Conservation (phyloP, 2,888 invertebrate genomes). For the Scaptodrosophila latifasciaeformis region DNA sequence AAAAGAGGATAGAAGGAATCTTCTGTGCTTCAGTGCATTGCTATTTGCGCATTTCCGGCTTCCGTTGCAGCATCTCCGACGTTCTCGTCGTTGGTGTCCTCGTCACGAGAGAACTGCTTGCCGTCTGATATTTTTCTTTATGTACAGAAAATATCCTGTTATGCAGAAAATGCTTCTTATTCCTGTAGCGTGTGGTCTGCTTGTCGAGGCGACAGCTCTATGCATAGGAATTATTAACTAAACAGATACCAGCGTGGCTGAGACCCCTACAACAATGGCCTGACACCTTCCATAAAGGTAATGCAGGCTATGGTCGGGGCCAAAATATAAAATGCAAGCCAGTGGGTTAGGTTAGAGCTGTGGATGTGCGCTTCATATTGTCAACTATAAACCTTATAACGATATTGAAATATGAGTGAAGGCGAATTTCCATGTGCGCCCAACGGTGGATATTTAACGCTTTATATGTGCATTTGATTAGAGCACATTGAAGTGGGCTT, state of each 20-base stretch:
- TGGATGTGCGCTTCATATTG: slow-evolving; percentile 25
- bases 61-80: slow-evolving; percentile 58
- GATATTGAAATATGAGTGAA: slow-evolving; percentile 44
- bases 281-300: slow-evolving; percentile 31
- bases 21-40: slow-evolving; percentile 54
- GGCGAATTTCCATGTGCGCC: slow-evolving; percentile 14
- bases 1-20: slow-evolving; percentile 26
- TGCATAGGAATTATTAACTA: slow-evolving; percentile 68
- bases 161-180: slow-evolving; percentile 48
- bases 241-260: slow-evolving; percentile 34
- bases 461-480: too few species aligned
- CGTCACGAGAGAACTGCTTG: slow-evolving; percentile 9
- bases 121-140: slow-evolving; percentile 39
- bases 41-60: slow-evolving; percentile 72
- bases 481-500: not conserved
- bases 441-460: too few species aligned
- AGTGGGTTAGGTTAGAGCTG: too few species aligned
- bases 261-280: slow-evolving; percentile 4
- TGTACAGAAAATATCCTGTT: slow-evolving; percentile 59
- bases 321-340: too few species aligned
- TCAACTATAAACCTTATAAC: slow-evolving; percentile 38
- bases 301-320: slow-evolving; percentile 41
- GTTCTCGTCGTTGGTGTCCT: slow-evolving; percentile 11
- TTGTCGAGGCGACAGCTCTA: slow-evolving; percentile 31
- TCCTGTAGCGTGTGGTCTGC: slow-evolving; percentile 30